Percentiles rank a stretch among this genome's conserved stretches.
Evolutionary conservation across 2,797 vertebrate species (phyloP).

Genomic region (Premnoplex brunnescens): DNA sequence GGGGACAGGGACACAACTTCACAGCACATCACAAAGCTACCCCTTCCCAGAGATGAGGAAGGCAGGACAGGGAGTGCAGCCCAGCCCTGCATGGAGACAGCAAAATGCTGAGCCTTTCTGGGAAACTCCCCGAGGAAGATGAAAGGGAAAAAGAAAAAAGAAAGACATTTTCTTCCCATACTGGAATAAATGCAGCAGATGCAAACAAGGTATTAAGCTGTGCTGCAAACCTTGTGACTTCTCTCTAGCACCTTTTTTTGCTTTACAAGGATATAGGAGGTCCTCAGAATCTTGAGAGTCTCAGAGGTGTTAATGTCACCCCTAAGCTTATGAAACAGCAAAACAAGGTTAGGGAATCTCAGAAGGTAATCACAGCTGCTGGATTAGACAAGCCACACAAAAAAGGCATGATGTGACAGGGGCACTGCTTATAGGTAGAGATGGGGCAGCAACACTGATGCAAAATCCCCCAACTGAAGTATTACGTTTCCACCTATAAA

Average conservation of each 20-base stretch:
- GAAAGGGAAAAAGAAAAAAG: not conserved
- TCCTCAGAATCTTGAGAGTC: not conserved
- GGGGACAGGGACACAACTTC: not conserved
- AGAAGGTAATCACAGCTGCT: not conserved
- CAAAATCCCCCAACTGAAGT: not conserved
- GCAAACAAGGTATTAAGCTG: not conserved
- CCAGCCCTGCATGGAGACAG: not conserved
- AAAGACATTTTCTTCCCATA: not conserved
- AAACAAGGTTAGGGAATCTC: not conserved
- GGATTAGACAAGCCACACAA: not conserved
- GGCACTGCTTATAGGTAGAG: not conserved
- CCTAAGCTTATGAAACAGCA: not conserved
- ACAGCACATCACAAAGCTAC: not conserved
- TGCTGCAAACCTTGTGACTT: fast-evolving
- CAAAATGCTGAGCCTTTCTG: not conserved
- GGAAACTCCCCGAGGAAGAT: not conserved
- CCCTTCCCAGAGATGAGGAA: not conserved
- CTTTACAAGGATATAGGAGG: not conserved
- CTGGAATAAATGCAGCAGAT: not conserved
- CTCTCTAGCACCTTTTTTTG: not conserved
- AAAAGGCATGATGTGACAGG: not conserved
- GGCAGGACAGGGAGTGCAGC: not conserved
- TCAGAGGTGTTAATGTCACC: not conserved
- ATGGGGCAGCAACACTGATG: fast-evolving
- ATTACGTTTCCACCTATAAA: not conserved